Evolutionary conservation across 1,140 invertebrate genomes (phyloP).

Genomic region (Drosophila subobscura): DNA sequence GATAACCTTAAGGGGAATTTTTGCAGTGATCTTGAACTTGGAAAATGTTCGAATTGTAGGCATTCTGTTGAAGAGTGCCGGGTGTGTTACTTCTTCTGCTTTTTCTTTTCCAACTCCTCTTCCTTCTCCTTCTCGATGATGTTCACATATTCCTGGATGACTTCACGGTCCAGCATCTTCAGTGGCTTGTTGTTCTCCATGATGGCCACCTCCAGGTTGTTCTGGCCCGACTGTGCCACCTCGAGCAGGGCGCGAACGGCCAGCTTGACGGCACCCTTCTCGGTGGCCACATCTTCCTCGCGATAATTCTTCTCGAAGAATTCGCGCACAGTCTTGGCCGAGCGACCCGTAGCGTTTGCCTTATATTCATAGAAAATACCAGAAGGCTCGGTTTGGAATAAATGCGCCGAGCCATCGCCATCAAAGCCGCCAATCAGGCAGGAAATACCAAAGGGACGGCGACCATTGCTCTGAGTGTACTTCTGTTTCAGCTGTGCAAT

Average conservation of each 20-base stretch:
- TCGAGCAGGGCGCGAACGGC: conserved; percentile 98
- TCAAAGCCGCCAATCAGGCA: conserved; percentile 99
- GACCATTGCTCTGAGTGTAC: conserved; percentile 99
- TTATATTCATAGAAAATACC: conserved; percentile 99
- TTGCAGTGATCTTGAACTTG: conserved; percentile 4
- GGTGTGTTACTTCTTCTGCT: conserved; percentile 92
- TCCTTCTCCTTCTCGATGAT: conserved; percentile 99
- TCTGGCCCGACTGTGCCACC: conserved; percentile 99
- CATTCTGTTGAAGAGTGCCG: neutral
- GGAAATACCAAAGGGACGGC: conserved; percentile 99
- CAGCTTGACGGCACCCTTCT: conserved; percentile 95
- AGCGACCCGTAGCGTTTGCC: conserved; percentile 99
- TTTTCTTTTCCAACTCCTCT: conserved; percentile 98
- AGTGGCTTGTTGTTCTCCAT: conserved; percentile 93
- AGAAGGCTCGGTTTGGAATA: conserved; percentile 99
- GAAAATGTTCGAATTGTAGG: conserved; percentile 25
- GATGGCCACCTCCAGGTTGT: conserved; percentile 99
- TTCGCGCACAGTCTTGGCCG: conserved; percentile 98
- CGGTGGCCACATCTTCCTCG: conserved; percentile 91
- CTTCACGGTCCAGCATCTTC: conserved; percentile 95
- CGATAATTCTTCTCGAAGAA: conserved; percentile 99
- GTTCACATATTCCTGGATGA: conserved; percentile 95
- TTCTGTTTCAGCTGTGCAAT: conserved; percentile 93
- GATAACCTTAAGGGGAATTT: neutral
- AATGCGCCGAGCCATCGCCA: conserved; percentile 96